These are phyloP conservation scores for Sarcophaga rosellei DNA, from an alignment of 2,888 invertebrate genomes.

Conservation along the genomic window DNA sequence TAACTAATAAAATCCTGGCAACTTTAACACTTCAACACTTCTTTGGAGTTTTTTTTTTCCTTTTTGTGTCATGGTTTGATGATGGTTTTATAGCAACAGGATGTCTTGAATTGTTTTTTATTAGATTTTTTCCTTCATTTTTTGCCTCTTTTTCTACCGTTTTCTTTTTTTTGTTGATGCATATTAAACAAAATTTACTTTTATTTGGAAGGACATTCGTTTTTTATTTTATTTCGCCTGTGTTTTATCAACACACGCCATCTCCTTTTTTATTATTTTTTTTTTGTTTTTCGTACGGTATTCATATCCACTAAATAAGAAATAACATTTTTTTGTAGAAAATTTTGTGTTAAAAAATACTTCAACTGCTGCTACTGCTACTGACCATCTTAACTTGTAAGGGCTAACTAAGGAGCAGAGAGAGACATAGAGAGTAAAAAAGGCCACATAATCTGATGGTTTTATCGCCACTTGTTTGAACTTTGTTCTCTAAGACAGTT, in stretches of 20 bases:
- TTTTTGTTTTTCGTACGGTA: constrained; percentile 1
- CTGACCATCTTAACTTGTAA: constrained; percentile 48
- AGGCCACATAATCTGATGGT: constrained; percentile 77
- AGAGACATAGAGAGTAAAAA: background rate
- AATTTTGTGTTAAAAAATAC: constrained; percentile 37
- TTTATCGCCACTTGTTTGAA: constrained; percentile 76
- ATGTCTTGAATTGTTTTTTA: constrained; percentile 70
- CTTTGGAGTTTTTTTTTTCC: constrained; percentile 33
- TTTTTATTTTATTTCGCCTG: background rate
- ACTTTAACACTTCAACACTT: constrained; percentile 70
- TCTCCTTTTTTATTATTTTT: constrained; percentile 45
- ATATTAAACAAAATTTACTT: constrained; percentile 47
- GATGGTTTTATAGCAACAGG: constrained; percentile 71
- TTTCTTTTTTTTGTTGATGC: constrained; percentile 43
- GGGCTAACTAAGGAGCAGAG: too few relatives aligned
- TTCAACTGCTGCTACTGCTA: constrained; percentile 13
- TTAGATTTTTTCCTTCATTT: constrained; percentile 59
- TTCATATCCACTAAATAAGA: constrained; percentile 57
- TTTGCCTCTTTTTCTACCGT: constrained; percentile 38
- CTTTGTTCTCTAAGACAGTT: constrained; percentile 73
- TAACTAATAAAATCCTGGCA: constrained; percentile 66
- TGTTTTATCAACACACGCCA: constrained; percentile 70
- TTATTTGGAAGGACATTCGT: constrained; percentile 31
- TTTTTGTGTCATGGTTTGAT: constrained; percentile 51
- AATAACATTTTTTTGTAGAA: constrained; percentile 12